A percentile compares a stretch with the other conserved stretches of the same genome.
These are phyloP conservation scores for Suricata suricatta DNA, from an alignment of 2,113 vertebrate species.

Conservation along the genomic window DNA sequence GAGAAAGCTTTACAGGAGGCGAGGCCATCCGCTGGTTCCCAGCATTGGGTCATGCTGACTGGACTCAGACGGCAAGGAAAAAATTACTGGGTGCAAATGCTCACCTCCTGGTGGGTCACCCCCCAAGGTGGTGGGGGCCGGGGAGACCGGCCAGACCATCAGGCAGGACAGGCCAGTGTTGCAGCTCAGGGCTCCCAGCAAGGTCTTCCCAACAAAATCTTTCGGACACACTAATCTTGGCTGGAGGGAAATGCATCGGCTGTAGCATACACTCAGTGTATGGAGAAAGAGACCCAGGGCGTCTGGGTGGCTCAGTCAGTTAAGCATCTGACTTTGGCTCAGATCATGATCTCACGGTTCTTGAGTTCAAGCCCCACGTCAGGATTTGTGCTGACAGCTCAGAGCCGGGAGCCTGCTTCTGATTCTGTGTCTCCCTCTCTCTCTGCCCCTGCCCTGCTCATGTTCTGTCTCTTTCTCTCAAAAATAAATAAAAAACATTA, in stretches of 20 bases:
- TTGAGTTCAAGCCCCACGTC: too few species aligned
- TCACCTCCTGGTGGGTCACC: fast-evolving
- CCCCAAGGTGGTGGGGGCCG: background rate
- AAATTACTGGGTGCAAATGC: background rate
- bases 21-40: background rate
- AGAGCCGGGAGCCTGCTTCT: too few species aligned
- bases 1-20: background rate
- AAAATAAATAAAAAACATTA: too few species aligned
- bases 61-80: background rate
- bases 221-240: background rate
- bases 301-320: too few species aligned
- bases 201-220: background rate
- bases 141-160: too few species aligned
- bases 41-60: fast-evolving
- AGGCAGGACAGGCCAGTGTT: background rate
- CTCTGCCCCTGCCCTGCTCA: too few species aligned
- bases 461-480: too few species aligned
- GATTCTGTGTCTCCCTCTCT: too few species aligned
- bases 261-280: too few species aligned
- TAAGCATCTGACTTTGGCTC: too few species aligned
- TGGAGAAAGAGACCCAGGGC: background rate
- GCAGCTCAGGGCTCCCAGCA: background rate
- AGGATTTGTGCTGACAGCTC: too few species aligned
- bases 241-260: background rate
- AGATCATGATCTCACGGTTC: too few species aligned